A percentile compares a stretch with the other conserved stretches of the same genome.
phyloP scores from a whole-genome alignment of 2,797 vertebrate genomes.

The Apogon talboti region DNA sequence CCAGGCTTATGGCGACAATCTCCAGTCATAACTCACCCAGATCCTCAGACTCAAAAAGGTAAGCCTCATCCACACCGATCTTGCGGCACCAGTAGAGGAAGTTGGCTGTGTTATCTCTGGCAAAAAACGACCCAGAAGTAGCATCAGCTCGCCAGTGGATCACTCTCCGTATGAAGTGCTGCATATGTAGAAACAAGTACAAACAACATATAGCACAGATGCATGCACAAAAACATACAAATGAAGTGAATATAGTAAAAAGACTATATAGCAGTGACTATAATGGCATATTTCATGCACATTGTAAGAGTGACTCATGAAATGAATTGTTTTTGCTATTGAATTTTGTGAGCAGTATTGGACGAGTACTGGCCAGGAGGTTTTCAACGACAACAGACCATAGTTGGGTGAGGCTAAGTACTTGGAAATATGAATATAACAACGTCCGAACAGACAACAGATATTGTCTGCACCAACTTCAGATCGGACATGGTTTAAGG shows the following conservation, averaged over 20 bases:
- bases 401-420: constrained; percentile 8
- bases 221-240: not conserved
- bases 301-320: too few species aligned
- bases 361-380: not conserved
- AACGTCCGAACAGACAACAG: constrained; percentile 1
- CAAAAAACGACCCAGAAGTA: constrained; percentile 95
- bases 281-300: too few species aligned
- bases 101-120: constrained; percentile 96
- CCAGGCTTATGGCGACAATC: not conserved
- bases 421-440: constrained; percentile 25
- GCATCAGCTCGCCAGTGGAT: constrained; percentile 94
- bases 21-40: constrained; percentile 85
- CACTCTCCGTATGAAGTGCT: constrained; percentile 89
- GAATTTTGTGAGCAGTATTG: too few species aligned
- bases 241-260: not conserved
- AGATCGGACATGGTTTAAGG: constrained; percentile 7
- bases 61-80: constrained; percentile 92
- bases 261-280: too few species aligned
- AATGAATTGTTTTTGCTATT: too few species aligned
- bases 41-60: constrained; percentile 97
- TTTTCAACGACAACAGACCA: too few species aligned
- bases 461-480: not conserved
- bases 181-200: constrained; percentile 21
- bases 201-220: constrained; percentile 6
- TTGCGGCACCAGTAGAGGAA: constrained; percentile 98